Conservation (phyloP, 1,140 invertebrate genomes). For the Scaptodrosophila lebanonensis region DNA sequence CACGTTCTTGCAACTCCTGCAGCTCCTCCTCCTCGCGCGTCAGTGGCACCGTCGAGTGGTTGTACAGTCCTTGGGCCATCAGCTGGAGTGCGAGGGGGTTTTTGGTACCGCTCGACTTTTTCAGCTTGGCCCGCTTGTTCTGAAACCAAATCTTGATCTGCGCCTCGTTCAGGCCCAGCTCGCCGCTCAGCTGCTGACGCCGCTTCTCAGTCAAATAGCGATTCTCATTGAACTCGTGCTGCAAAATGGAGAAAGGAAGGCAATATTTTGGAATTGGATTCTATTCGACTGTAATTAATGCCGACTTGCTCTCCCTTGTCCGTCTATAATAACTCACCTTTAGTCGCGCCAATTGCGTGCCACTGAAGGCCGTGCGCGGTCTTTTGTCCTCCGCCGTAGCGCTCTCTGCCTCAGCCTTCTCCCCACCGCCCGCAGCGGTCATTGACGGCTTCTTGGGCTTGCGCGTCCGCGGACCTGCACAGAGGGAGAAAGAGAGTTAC, state of each 20-base stretch:
- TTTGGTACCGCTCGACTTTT: slow-evolving; percentile 90
- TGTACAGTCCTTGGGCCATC: slow-evolving; percentile 94
- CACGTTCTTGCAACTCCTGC: slow-evolving; percentile 70
- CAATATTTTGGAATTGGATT: neutral
- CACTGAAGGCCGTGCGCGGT: slow-evolving; percentile 97
- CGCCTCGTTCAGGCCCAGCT: slow-evolving; percentile 93
- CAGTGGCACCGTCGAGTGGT: slow-evolving; percentile 89
- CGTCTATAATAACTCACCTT: slow-evolving; percentile 80
- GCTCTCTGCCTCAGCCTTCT: slow-evolving; percentile 30
- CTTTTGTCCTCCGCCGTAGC: slow-evolving; percentile 89
- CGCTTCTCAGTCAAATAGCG: slow-evolving; percentile 93
- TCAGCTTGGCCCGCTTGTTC: slow-evolving; percentile 96
- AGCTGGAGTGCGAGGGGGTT: slow-evolving; percentile 91
- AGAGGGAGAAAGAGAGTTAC: neutral
- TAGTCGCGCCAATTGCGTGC: slow-evolving; percentile 93
- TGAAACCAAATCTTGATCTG: slow-evolving; percentile 98
- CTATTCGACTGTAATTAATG: neutral
- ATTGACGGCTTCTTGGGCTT: slow-evolving; percentile 84
- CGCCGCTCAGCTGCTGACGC: slow-evolving; percentile 89
- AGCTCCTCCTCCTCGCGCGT: slow-evolving; percentile 85
- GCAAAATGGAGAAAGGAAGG: neutral
- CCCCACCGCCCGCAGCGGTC: slow-evolving; percentile 58
- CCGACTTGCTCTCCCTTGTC: neutral
- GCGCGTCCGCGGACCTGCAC: slow-evolving; percentile 91
- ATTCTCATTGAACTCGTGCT: slow-evolving; percentile 92